Evolutionary conservation across 2,797 vertebrate species (phyloP).

Genomic region (Microhierax caerulescens): DNA sequence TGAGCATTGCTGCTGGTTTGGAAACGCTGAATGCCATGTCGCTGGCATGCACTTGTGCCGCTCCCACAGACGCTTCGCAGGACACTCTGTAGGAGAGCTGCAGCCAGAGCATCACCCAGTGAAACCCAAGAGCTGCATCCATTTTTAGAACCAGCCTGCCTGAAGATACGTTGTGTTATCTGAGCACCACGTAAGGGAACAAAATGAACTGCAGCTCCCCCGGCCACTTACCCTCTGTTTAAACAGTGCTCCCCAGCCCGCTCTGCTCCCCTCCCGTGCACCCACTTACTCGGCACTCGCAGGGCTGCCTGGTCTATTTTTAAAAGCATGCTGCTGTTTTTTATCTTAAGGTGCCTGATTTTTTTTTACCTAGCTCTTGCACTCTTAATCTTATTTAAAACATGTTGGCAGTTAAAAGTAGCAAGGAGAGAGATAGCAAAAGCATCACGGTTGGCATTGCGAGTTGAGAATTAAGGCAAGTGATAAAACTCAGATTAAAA

Average conservation of each 20-base stretch:
- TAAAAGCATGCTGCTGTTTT: conserved; percentile 59
- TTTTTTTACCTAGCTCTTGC: not conserved
- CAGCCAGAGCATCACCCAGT: not conserved
- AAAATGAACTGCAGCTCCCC: conserved; percentile 41
- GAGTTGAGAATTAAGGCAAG: not conserved
- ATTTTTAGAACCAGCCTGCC: conserved; percentile 49
- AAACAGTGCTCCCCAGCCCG: not conserved
- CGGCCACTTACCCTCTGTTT: conserved; percentile 36
- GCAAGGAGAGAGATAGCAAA: not conserved
- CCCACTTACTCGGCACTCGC: not conserved
- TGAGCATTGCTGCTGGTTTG: not conserved
- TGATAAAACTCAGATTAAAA: not conserved
- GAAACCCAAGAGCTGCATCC: conserved; percentile 51
- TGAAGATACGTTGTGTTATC: conserved; percentile 26
- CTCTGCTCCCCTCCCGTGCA: not conserved
- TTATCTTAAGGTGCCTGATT: conserved; percentile 23
- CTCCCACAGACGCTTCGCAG: not conserved
- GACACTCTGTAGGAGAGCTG: not conserved
- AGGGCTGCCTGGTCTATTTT: conserved; percentile 60
- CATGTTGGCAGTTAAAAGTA: not conserved
- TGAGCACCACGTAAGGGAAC: conserved; percentile 44
- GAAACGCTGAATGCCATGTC: not conserved
- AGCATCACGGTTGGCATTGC: not conserved
- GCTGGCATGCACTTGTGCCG: not conserved
- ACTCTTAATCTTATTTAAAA: conserved; percentile 37